A percentile compares a stretch with the other conserved stretches of the same genome.
phyloP scores from a whole-genome alignment of 2,113 vertebrate species.

The Bucco capensis region DNA sequence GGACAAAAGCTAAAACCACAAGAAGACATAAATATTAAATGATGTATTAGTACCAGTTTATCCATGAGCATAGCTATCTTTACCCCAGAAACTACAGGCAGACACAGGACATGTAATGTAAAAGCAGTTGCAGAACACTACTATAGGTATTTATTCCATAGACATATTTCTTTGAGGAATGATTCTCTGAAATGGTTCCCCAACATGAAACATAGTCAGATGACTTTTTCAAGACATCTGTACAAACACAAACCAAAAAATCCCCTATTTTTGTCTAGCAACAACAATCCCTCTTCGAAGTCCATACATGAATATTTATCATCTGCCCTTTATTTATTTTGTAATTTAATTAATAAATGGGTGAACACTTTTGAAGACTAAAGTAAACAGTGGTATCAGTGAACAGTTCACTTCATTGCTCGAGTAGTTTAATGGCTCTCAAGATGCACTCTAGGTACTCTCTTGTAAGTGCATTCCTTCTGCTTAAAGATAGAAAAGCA shows the following conservation, averaged over 20 bases:
- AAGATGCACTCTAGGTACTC: conserved; percentile 59
- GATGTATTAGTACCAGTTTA: neutral
- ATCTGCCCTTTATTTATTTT: conserved; percentile 10
- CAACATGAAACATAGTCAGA: neutral
- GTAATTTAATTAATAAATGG: conserved; percentile 19
- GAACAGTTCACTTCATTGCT: conserved; percentile 23
- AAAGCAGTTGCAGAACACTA: neutral
- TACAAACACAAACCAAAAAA: neutral
- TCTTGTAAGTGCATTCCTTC: conserved; percentile 26
- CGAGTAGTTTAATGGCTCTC: conserved; percentile 56
- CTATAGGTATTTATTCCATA: neutral
- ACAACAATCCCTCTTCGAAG: neutral
- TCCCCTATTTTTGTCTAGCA: neutral
- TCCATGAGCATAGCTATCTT: neutral
- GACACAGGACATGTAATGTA: neutral
- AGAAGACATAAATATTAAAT: neutral
- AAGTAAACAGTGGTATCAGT: neutral
- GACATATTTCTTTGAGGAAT: neutral
- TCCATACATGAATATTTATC: neutral
- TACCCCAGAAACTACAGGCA: neutral
- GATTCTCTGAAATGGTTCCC: neutral
- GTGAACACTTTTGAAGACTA: conserved; percentile 5
- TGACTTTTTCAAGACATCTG: neutral
- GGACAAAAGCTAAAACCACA: neutral
- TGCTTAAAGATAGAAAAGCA: conserved; percentile 13